Percentiles rank a stretch among this genome's conserved stretches.
These are phyloP conservation scores for Corella eumyota DNA, from an alignment of 23 tunicate genomes.

Conservation along the genomic window DNA sequence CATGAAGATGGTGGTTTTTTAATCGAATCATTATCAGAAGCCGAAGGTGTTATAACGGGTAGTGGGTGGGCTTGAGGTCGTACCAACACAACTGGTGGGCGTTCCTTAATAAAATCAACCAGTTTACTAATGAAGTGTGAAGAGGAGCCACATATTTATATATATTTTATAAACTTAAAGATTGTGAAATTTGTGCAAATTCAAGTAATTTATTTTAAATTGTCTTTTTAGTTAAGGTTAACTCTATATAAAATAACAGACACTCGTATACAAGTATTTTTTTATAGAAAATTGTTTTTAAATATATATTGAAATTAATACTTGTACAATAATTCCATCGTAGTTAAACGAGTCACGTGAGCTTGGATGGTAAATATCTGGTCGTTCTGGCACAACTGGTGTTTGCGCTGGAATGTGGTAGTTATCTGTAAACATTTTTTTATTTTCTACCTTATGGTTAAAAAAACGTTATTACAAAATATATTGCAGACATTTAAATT, in stretches of 20 bases:
- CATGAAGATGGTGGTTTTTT: slow-evolving; percentile 28
- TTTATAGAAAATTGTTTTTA: too few relatives aligned
- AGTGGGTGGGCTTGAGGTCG: slow-evolving; percentile 22
- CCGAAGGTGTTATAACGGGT: slow-evolving; percentile 12
- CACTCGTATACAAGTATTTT: too few relatives aligned
- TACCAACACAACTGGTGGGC: slow-evolving; percentile 6
- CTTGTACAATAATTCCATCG: too few relatives aligned
- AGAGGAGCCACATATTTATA: too few relatives aligned
- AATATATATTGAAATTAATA: too few relatives aligned
- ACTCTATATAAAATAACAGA: too few relatives aligned
- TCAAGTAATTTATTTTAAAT: too few relatives aligned
- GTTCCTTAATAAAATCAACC: too few relatives aligned
- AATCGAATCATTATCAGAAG: slow-evolving; percentile 37
- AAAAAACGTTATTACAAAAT: background rate
- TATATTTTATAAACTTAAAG: too few relatives aligned
- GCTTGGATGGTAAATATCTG: slow-evolving; percentile 28
- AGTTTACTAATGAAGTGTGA: too few relatives aligned
- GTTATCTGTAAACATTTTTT: slow-evolving; percentile 1
- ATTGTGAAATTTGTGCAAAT: too few relatives aligned
- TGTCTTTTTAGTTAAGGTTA: too few relatives aligned
- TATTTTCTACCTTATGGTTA: background rate
- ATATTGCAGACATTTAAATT: background rate
- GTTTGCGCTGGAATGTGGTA: slow-evolving; percentile 2
- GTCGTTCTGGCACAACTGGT: slow-evolving; percentile 32
- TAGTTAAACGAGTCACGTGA: slow-evolving; percentile 12